phyloP scores from a whole-genome alignment of 1,140 invertebrate species.

The Cryptotermes secundus region DNA sequence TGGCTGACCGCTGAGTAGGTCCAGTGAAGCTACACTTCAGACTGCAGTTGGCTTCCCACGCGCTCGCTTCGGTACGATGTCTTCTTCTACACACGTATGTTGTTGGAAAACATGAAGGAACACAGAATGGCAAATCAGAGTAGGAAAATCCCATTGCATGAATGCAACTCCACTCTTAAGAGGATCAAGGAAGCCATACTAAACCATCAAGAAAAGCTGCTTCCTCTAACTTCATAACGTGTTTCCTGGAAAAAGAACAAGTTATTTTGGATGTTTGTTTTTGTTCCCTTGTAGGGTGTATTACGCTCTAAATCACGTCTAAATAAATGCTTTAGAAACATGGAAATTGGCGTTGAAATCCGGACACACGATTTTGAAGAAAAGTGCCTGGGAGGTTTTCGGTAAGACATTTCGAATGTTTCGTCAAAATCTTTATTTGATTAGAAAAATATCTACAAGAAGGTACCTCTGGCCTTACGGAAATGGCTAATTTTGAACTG shows the following conservation, averaged over 20 bases:
- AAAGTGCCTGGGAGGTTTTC: not conserved
- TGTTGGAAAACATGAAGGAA: constrained; percentile 27
- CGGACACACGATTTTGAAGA: not conserved
- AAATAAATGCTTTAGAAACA: not conserved
- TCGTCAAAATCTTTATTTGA: not conserved
- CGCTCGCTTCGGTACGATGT: not conserved
- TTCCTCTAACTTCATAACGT: constrained; percentile 20
- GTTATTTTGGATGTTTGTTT: not conserved
- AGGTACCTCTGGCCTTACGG: not conserved
- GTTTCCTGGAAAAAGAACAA: not conserved
- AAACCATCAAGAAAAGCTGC: constrained; percentile 22
- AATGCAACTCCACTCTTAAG: constrained; percentile 1
- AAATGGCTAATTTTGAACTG: no score
- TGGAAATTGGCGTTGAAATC: not conserved
- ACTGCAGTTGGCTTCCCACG: not conserved
- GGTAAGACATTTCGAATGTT: not conserved
- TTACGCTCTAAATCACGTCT: not conserved
- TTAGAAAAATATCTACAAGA: not conserved
- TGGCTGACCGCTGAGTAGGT: not conserved
- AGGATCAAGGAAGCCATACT: constrained; percentile 1
- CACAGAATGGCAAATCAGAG: constrained; percentile 25
- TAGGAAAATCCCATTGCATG: constrained; percentile 14
- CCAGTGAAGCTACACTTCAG: not conserved
- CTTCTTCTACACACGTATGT: constrained; percentile 7
- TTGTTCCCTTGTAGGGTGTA: not conserved